Base-by-base conservation (phyloP, 1,140 invertebrate species). In the Matsumurasca onukii region DNA sequence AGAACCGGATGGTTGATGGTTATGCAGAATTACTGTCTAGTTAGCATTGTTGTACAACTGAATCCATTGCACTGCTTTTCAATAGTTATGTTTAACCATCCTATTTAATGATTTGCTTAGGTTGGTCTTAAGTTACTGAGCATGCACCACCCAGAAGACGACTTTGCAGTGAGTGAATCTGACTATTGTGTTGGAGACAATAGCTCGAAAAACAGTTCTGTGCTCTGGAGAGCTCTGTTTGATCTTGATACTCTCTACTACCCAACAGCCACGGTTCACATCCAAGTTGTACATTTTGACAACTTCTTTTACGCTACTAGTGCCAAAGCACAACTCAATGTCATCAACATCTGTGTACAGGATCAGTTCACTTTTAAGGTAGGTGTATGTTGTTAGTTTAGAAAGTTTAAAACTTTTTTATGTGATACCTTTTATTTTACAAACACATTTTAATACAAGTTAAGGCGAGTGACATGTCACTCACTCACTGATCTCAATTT, bases 221-320 rank as follows among this genome's bases (percentile, higher is more conserved):
- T 24, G 15, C 45, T 49, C 39, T 88, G 86, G 79, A 77, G 78
- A 70, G 86, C 84, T 1, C 77, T 85, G 31, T 73, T 86, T 45
- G 82, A 87, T 76, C 71, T 92, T 51, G 84, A 89, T 75, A 83
- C 85, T 0, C 70, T 88, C 2, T 81, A 86, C 66, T 88, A 87
- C 76, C 84, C 86, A 0, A 86, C 88, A 5, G 83, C 92, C 12
- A 76, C 76, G 25, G 86, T 82, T 25, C 73, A 78, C 2, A 66
- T 87, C 3, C 27, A 66, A 25, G 3, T 66, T 29, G 9, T 65
- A 1, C 9, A 45, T n/a, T 59, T 5, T 29, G 24, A 59, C 22
- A 22, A 22, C 2, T 22, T 27, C 24, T 59, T 9, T 27, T 59
- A 59, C 25, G 25, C 24, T 3, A 24, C 55, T 24, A 59, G 24